Evolutionary conservation across 2,113 vertebrate species (phyloP), one percentile per base, ranked within the genome.

Genomic region (Microcebus murinus): DNA sequence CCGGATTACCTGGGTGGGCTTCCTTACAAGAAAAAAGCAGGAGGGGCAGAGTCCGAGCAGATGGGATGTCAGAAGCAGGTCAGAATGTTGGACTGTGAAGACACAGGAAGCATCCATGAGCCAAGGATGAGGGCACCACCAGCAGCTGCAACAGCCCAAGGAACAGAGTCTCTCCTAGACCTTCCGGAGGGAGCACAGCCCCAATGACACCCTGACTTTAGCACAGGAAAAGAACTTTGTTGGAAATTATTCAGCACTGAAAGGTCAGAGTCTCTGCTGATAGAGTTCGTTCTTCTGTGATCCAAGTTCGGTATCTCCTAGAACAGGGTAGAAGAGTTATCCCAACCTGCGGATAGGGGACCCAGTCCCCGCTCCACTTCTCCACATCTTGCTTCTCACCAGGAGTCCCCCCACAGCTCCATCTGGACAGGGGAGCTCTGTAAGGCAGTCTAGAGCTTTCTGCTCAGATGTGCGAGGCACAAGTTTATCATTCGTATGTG

Each of bases 301-400:
- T 57, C 21, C 15, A 42, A 74, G 9, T n/a, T 79, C 25, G 57
- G 25, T 8, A 13, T 34, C 18, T 55, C 14, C 71, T 65, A 63
- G 50, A 57, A 84, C 0, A 68, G 59, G 20, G 18, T n/a, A 39
- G 11, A 57, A 57, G 55, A 23, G 61, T 61, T 36, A n/a, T 23
- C 36, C 3, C 0, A 52, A 12, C 34, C 57, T 85, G 25, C 0
- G 2, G 55, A 27, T 2, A 27, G 21, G 29, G 48, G n/a, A 21
- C n/a, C 59, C 42, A n/a, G 23, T 39, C 42, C 29, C 77, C 12
- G 31, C 3, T 20, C 13, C 8, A 9, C 45, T 7, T 73, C 21
- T 13, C 15, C 4, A 45, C 17, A 15, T 25, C 55, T 4, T 9
- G 17, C 20, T 95, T 71, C 9, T 74, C 63, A 61, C 29, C 13